Base-by-base conservation (phyloP, 2,888 invertebrate genomes). In the Strigamia crassipes region DNA sequence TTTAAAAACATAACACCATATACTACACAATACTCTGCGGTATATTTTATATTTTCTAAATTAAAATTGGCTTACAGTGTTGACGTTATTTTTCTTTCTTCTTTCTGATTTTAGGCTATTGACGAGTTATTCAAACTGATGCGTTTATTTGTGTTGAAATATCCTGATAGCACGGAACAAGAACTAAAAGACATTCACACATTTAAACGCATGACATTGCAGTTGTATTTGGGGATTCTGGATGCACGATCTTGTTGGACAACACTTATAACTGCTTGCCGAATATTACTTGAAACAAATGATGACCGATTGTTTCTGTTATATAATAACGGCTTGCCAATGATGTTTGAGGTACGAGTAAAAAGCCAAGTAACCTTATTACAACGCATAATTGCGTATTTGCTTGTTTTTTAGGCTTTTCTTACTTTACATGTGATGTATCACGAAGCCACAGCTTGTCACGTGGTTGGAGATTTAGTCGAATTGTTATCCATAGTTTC, bases 1-100 rank as follows among this genome's bases (percentile, higher is more conserved):
- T 97, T 97, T 88, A 94, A 96, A 86, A 97, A 97, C 88, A 96
- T 97, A 84, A 95, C 96, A 42, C 96, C 96, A n/a, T 96, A 96
- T 89, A 95, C 96, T 8, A 95, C 95, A 27, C 94, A 97, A 85
- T 97, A 97, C 89, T 93, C 95, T 21, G 92, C 92, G 84, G 92
- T 91, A 87, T 88, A 87, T 61, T 61, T 56, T 10, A 3, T 27
- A 27, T 1, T 56, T 27, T 56, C 5, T 4, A 79, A 18, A 13
- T 56, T 31, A 13, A 15, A 80, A 61, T 23, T 23, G 9, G 6
- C 4, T 15, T 38, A 18, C 34, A 34, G 34, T 6, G 34, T 6
- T 34, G 34, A 34, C 6, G 6, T 34, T 34, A n/a, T n/a, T 80
- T 80, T 61, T 80, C 80, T 80, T 79, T 42, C 34, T 73, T 79